These are phyloP conservation scores for Eulemur albifrons DNA, from an alignment of 2,797 vertebrate species.

Conservation along the genomic window DNA sequence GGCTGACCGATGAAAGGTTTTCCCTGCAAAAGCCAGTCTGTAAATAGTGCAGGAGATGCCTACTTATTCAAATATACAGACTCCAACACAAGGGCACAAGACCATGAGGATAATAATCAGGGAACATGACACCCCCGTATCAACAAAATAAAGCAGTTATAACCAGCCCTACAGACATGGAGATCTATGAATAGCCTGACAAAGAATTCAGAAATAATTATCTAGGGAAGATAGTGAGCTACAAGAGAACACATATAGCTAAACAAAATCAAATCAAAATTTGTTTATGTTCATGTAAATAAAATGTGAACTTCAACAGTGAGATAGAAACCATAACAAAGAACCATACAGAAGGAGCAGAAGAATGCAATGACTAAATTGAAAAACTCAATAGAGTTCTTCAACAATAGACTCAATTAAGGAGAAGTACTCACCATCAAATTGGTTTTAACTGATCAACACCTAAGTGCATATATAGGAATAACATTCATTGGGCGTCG, in stretches of 20 bases:
- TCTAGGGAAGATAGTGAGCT: background rate
- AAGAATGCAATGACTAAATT: background rate
- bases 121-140: background rate
- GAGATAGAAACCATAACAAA: background rate
- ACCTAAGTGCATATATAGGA: no score
- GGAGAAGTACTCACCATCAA: background rate
- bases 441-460: no score
- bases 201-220: background rate
- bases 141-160: background rate
- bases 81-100: background rate
- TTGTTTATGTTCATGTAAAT: background rate
- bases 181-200: background rate
- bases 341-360: background rate
- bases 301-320: background rate
- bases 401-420: background rate
- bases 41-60: background rate
- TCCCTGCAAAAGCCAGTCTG: background rate
- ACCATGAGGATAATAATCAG: background rate
- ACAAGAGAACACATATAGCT: background rate
- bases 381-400: background rate
- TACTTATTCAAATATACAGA: background rate
- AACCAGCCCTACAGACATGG: background rate
- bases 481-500: no score
- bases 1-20: background rate
- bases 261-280: background rate